Base-by-base conservation (phyloP, 2,797 vertebrate genomes). In the Brotogeris chrysoptera region DNA sequence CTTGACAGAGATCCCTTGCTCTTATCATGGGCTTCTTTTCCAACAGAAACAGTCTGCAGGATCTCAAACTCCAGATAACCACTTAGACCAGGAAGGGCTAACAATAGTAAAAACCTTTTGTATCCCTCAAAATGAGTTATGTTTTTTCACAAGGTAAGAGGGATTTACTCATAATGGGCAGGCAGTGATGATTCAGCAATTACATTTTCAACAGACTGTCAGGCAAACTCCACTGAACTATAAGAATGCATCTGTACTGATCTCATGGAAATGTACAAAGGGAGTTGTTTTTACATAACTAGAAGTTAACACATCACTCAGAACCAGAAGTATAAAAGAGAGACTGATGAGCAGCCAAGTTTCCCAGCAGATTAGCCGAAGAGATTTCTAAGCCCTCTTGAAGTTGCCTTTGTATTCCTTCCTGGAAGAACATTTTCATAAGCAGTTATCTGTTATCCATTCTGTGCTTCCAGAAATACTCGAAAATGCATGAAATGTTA, bases 61-160 rank as follows among this genome's bases (percentile, higher is more conserved):
- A 53, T 86, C 72, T 88, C 59, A 74, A 68, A 74, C 70, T 60
- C 20, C 20, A 34, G 50, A 32, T 69, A 90, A 55, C 46, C 10
- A 44, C 59, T 82, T 93, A 60, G 60, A 46, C 64, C 70, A 81
- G 94, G 78, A 86, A 93, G 39, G 15, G 9, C n/a, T 88, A 92
- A 80, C 44, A 91, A 68, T 82, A 82, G 89, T 78, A 61, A 91
- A 87, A 93, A 93, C 53, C 44, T 88, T 92, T 86, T 86, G 28
- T 96, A 25, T 55, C 69, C 57, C 83, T 94, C 82, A 92, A 79
- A 95, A 91, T 91, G 69, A 96, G 69, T 95, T 59, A 83, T 47
- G 79, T 80, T 94, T 94, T 49, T 88, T 92, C 82, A 90, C 89
- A 96, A 94, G 91, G 92, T 96, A 87, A 72, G 84, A 72, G 87